phyloP scores from a whole-genome alignment of 2,888 invertebrate genomes.

The Caenorhabditis panamensis region DNA sequence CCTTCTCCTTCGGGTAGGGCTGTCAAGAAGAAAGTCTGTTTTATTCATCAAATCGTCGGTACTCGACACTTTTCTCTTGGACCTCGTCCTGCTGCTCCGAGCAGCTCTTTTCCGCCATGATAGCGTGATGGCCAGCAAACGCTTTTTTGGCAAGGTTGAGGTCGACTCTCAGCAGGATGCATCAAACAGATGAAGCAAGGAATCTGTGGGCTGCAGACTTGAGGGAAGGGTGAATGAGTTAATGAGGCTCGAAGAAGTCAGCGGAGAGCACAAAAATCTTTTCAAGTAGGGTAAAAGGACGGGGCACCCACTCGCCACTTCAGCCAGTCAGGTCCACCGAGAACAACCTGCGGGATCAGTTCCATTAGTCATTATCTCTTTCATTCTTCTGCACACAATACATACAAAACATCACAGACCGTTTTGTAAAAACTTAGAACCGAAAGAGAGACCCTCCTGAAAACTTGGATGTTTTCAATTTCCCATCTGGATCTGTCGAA shows the following conservation, averaged over 20 bases:
- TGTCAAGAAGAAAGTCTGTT: constrained; percentile 62
- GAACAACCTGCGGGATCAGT: neutral
- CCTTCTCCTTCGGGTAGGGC: constrained; percentile 12
- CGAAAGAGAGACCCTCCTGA: neutral
- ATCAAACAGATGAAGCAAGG: constrained; percentile 6
- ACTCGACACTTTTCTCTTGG: constrained; percentile 37
- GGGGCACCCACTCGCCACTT: neutral
- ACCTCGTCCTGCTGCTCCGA: neutral
- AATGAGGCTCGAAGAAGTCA: constrained; percentile 27
- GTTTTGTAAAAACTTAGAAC: neutral
- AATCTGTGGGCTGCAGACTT: constrained; percentile 24
- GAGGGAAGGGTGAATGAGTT: constrained; percentile 41
- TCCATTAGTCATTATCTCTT: neutral
- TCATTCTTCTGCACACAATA: neutral
- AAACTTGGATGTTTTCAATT: constrained; percentile 25
- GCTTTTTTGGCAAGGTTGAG: constrained; percentile 7
- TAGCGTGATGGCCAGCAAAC: constrained; percentile 42
- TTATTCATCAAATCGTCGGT: constrained; percentile 62
- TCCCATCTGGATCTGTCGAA: constrained; percentile 21
- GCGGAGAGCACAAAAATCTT: constrained; percentile 15
- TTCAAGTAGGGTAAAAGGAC: constrained; percentile 2
- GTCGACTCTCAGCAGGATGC: constrained; percentile 1
- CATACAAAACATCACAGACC: neutral
- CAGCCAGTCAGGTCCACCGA: constrained; percentile 2
- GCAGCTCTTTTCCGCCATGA: constrained; percentile 44